phyloP scores from a whole-genome alignment of 2,888 invertebrate genomes.

The Disparrhopalites patrizii region DNA sequence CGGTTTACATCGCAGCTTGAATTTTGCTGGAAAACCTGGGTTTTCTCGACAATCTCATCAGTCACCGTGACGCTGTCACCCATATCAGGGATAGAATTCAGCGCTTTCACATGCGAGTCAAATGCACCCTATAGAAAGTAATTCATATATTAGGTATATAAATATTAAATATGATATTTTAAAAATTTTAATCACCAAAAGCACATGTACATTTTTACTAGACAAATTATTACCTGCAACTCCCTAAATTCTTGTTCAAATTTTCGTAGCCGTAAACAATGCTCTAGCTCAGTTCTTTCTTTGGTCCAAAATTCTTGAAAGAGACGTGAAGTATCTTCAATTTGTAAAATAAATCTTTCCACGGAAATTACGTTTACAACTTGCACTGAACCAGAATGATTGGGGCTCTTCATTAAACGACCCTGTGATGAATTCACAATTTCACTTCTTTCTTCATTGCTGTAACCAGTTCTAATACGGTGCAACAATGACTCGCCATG shows the following conservation, averaged over 20 bases:
- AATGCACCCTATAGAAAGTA: conserved; percentile 61
- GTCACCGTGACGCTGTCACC: conserved; percentile 82
- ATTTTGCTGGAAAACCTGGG: conserved; percentile 67
- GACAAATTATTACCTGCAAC: conserved; percentile 61
- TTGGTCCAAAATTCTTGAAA: conserved; percentile 93
- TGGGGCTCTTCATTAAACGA: conserved; percentile 6
- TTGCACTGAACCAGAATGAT: conserved; percentile 38
- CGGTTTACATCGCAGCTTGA: conserved; percentile 69
- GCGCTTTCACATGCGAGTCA: conserved; percentile 71
- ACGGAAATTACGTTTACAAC: conserved; percentile 47
- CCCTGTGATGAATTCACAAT: neutral
- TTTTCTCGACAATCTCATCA: conserved; percentile 72
- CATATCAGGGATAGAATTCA: conserved; percentile 80
- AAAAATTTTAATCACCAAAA: neutral
- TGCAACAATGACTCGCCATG: conserved; percentile 83
- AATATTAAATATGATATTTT: neutral
- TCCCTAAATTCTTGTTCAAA: conserved; percentile 95
- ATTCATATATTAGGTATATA: conserved; percentile 21
- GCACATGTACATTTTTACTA: neutral
- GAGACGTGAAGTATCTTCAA: conserved; percentile 89
- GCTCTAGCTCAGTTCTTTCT: conserved; percentile 82
- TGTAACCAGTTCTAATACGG: conserved; percentile 51
- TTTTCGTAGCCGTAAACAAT: conserved; percentile 82
- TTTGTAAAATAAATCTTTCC: conserved; percentile 76
- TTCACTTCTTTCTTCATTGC: neutral